Base-by-base conservation (phyloP, 1,140 invertebrate genomes). In the Scaptomyza montana region DNA sequence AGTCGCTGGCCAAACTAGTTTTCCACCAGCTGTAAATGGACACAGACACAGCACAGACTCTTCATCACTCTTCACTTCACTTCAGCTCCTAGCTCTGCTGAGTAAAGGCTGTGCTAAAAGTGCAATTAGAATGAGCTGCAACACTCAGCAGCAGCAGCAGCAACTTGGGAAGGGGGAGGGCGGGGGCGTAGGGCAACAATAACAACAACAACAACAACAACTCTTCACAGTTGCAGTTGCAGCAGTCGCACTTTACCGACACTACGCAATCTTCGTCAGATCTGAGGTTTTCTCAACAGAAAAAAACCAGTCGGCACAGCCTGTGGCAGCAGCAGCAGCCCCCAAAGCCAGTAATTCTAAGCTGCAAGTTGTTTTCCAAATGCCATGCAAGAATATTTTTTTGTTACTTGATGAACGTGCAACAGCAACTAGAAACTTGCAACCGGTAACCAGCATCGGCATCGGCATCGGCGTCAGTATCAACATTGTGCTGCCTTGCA, bases 351-450 rank as follows among this genome's bases (percentile, higher is more conserved):
- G 72, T 74, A 60, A 78, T 89, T 89, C 84, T 84, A 84, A 73
- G 65, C 65, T 49, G 67, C 70, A 84, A 81, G 81, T 82, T 68
- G 73, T 87, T 82, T 74, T 87, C 41, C 73, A 89, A 89, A 89
- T 90, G 77, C 84, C 78, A 87, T 63, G 73, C 78, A 74, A 90
- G 80, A 89, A 89, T 90, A 89, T 87, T 16, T 16, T 89, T 87
- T 54, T 25, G 2, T 79, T 67, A 77, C 72, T 82, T 89, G 82
- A 87, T 72, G 84, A 79, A 87, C 84, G 72, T 87, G 84, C 78
- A 66, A 64, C 71, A 66, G 36, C 43, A 39, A 59, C 33, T 25
- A 21, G 30, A 28, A 55, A 45, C 60, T 57, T 36, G 63, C 61
- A 72, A 72, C 69, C 50, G 50, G 64, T 47, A 66, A 72, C 69